A percentile compares a stretch with the other conserved stretches of the same genome.
Conservation (phyloP, 1,140 invertebrate genomes). For the Panagrolaimus sp. region DNA sequence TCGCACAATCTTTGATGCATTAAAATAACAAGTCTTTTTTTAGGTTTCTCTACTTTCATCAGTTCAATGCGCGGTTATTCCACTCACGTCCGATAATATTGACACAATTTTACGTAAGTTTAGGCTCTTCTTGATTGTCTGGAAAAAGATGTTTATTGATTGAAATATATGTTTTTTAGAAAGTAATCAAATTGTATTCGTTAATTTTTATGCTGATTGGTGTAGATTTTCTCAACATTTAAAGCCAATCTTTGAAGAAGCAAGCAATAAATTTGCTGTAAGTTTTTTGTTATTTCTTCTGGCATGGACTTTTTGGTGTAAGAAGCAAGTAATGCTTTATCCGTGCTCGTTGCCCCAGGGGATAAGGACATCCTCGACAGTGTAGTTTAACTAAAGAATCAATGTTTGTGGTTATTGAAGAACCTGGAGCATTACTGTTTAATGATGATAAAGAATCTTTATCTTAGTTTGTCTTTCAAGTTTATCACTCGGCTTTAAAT, state of each 20-base stretch:
- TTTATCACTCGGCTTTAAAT: no score
- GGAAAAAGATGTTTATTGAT: background rate
- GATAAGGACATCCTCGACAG: no score
- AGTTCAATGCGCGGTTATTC: slow-evolving; percentile 5
- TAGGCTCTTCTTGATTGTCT: background rate
- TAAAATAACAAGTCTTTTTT: background rate
- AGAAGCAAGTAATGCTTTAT: no score
- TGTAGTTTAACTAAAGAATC: no score
- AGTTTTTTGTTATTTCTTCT: slow-evolving; percentile 5
- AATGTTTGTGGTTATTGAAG: no score
- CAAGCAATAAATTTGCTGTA: slow-evolving; percentile 71
- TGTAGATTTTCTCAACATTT: slow-evolving; percentile 80
- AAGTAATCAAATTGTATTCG: slow-evolving; percentile 75
- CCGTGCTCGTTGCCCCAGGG: no score
- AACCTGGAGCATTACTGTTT: no score
- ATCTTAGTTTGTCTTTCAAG: no score
- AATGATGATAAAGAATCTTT: no score
- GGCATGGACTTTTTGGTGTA: no score
- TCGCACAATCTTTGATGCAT: no score
- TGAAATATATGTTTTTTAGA: slow-evolving; percentile 35
- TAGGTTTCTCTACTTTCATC: background rate
- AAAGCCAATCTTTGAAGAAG: slow-evolving; percentile 66
- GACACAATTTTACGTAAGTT: slow-evolving; percentile 14
- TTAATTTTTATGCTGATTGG: slow-evolving; percentile 96
- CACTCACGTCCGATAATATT: slow-evolving; percentile 14